Percentiles rank a stretch among this genome's conserved stretches.
phyloP scores from a whole-genome alignment of 2,888 invertebrate genomes.

The Scaptomyza caliginosa region DNA sequence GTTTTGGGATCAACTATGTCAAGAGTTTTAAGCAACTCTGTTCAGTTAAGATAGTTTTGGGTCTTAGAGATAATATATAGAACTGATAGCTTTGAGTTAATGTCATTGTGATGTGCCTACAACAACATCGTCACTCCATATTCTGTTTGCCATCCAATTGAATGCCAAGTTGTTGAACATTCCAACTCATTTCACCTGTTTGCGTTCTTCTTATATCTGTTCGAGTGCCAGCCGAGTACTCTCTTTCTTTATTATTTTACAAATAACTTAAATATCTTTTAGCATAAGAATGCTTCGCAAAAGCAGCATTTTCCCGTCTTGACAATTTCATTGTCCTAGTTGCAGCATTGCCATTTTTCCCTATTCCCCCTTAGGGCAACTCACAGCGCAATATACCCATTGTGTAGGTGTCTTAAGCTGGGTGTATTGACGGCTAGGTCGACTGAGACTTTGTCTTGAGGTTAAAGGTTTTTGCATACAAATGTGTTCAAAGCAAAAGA shows the following conservation, averaged over 20 bases:
- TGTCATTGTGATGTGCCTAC: not conserved
- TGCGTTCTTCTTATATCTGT: not conserved
- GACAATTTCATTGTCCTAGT: constrained; percentile 1
- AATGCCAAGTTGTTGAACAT: constrained; percentile 5
- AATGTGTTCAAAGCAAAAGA: not conserved
- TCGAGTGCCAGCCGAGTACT: not conserved
- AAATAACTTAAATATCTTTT: constrained; percentile 2
- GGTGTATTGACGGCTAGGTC: not conserved
- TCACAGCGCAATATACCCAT: not conserved
- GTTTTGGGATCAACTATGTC: too few species aligned
- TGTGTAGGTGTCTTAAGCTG: not conserved
- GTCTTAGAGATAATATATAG: not conserved
- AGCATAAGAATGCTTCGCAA: not conserved
- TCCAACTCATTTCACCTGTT: constrained; percentile 3
- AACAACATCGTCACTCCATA: not conserved
- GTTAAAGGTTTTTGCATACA: not conserved
- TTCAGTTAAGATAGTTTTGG: too few species aligned
- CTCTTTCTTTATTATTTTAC: not conserved
- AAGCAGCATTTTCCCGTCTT: not conserved
- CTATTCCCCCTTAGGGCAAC: not conserved
- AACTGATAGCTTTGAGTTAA: not conserved
- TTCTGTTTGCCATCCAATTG: not conserved
- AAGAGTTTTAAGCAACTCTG: too few species aligned
- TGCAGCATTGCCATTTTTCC: not conserved
- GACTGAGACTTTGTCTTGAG: not conserved